These are phyloP conservation scores for Armadillidium nasatum DNA, from an alignment of 1,140 invertebrate genomes.

Conservation along the genomic window DNA sequence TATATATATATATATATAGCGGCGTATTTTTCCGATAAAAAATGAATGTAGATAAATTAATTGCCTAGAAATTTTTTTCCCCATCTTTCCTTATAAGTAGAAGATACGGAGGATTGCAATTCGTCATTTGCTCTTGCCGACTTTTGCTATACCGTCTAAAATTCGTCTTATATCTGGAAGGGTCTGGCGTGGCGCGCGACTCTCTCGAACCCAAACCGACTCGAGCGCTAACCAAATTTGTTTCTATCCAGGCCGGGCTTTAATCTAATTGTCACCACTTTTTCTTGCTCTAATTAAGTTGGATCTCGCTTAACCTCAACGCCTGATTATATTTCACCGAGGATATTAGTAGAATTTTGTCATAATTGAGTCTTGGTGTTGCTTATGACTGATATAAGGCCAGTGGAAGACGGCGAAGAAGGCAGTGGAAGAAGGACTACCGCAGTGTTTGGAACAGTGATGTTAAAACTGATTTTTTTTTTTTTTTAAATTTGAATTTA, in stretches of 20 bases:
- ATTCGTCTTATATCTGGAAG: not conserved
- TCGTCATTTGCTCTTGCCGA: too few relatives aligned
- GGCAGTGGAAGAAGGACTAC: conserved; percentile 33
- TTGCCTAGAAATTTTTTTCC: too few relatives aligned
- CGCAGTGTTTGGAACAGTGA: conserved; percentile 27
- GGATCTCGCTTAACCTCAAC: conserved; percentile 43
- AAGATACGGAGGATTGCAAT: too few relatives aligned
- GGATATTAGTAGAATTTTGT: conserved; percentile 45
- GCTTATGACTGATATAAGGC: conserved; percentile 45
- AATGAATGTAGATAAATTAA: too few relatives aligned
- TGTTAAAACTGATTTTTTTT: not conserved
- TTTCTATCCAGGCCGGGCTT: conserved; percentile 37
- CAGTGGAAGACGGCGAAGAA: conserved; percentile 31
- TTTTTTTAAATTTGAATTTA: too few relatives aligned
- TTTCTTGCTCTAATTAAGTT: conserved; percentile 44
- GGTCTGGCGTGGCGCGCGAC: too few relatives aligned
- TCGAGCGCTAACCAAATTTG: conserved; percentile 43
- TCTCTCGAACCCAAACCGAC: not conserved
- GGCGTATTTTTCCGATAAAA: too few relatives aligned
- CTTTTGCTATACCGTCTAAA: not conserved
- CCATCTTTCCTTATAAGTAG: too few relatives aligned
- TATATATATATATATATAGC: too few relatives aligned
- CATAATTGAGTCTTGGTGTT: conserved; percentile 43
- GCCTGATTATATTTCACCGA: conserved; percentile 45
- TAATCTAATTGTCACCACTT: conserved; percentile 43